These are phyloP conservation scores for Brachionus sp. DNA, from an alignment of 1,140 invertebrate species.

Conservation along the genomic window DNA sequence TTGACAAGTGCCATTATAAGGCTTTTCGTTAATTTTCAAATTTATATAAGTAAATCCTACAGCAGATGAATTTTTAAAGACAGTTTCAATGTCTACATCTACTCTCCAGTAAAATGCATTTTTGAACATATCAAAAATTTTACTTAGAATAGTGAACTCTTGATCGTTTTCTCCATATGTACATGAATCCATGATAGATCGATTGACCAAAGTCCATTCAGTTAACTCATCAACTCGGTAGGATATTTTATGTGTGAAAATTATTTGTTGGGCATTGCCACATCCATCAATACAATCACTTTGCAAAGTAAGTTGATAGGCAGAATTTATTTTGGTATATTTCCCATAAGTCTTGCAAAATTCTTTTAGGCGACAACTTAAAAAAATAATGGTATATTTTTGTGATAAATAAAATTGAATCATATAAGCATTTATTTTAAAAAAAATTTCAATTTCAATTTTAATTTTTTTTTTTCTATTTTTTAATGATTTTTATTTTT, in stretches of 20 bases:
- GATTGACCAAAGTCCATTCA: background rate
- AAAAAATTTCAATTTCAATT: no score
- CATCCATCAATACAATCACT: background rate
- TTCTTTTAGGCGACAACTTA: background rate
- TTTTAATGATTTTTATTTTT: no score
- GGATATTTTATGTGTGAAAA: background rate
- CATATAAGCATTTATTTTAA: no score
- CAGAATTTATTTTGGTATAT: background rate
- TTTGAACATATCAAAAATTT: background rate
- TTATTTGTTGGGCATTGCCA: background rate
- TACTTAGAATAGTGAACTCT: background rate
- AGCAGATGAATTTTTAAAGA: background rate
- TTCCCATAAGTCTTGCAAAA: background rate
- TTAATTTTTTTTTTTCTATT: no score
- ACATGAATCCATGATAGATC: background rate
- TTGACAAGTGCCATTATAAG: background rate
- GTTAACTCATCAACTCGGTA: background rate
- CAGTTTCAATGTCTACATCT: background rate
- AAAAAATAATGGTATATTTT: background rate
- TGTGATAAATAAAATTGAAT: background rate
- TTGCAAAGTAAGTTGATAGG: background rate
- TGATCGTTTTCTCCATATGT: background rate
- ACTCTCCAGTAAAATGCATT: background rate
- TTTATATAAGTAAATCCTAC: background rate
- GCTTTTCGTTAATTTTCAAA: constrained; percentile 37